phyloP scores from a whole-genome alignment of 2,888 invertebrate genomes.

The Pseudococcus longispinus region DNA sequence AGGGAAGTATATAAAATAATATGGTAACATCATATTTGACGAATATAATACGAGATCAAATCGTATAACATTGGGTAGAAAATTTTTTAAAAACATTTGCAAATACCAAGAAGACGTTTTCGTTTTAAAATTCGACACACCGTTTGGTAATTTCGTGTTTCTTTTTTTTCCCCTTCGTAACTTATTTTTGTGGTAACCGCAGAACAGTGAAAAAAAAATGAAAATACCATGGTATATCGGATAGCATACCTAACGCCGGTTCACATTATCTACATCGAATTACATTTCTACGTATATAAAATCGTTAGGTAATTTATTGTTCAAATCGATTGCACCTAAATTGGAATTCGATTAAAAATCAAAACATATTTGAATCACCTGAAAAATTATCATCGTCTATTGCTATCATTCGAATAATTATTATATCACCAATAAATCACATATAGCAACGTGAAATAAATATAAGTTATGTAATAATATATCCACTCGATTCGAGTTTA shows the following conservation, averaged over 20 bases:
- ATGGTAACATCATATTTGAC: constrained; percentile 33
- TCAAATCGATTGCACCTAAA: not conserved
- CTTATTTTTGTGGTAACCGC: constrained; percentile 10
- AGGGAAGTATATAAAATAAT: constrained; percentile 22
- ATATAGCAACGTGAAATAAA: constrained; percentile 13
- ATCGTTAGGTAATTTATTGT: not conserved
- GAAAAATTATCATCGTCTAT: constrained; percentile 34
- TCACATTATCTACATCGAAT: not conserved
- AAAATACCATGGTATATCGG: not conserved
- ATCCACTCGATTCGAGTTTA: not conserved
- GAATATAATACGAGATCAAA: constrained; percentile 28
- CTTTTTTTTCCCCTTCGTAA: not conserved
- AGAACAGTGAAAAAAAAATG: not conserved
- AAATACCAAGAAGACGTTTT: not conserved
- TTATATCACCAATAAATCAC: constrained; percentile 31
- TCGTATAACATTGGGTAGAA: constrained; percentile 29
- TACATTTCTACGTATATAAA: not conserved
- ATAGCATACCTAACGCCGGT: not conserved
- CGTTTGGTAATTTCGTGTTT: not conserved
- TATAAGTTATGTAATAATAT: not conserved
- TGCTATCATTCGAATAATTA: constrained; percentile 22
- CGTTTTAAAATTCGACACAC: not conserved
- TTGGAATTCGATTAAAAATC: not conserved
- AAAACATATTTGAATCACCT: not conserved
- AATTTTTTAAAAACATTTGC: not conserved